Base-by-base conservation (phyloP, 2,888 invertebrate genomes). In the Romanomermis culicivorax region DNA sequence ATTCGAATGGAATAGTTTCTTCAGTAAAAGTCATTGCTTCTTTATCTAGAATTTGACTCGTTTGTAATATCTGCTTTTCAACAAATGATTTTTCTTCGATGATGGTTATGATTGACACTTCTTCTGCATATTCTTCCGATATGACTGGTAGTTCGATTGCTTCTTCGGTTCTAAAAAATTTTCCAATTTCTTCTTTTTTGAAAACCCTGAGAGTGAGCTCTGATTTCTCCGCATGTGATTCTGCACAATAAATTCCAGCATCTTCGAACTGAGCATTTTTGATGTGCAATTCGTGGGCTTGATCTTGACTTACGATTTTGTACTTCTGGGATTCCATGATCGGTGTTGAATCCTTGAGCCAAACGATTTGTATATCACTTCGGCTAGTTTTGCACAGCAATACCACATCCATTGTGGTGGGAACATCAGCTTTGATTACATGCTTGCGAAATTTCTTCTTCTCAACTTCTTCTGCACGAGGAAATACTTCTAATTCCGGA, bases 1-100 rank as follows among this genome's bases (percentile, higher is more conserved):
- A 77, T 71, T 83, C 81, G 11, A 83, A 84, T 3, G 81, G 78
- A 1, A 83, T 83, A 66, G 85, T 85, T 62, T 83, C 82, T 64
- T 79, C 79, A 1, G 79, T 81, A 61, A 45, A n/a, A n/a, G n/a
- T n/a, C n/a, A n/a, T n/a, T n/a, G n/a, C n/a, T n/a, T n/a, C 23
- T 45, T 45, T 23, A n/a, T 45, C 14, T 23, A 36, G 7, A 36
- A 36, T 36, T 36, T 36, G 11, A 36, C 11, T n/a, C n/a, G n/a
- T n/a, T n/a, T n/a, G n/a, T n/a, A n/a, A n/a, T n/a, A n/a, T n/a
- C n/a, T n/a, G n/a, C n/a, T n/a, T n/a, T n/a, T n/a, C n/a, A n/a
- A n/a, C n/a, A n/a, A n/a, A n/a, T n/a, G n/a, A n/a, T n/a, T n/a
- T n/a, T n/a, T n/a, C n/a, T n/a, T n/a, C n/a, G n/a, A n/a, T n/a